Base-by-base conservation (phyloP, 2,113 vertebrate species). In the Corythoichthys intestinalis region DNA sequence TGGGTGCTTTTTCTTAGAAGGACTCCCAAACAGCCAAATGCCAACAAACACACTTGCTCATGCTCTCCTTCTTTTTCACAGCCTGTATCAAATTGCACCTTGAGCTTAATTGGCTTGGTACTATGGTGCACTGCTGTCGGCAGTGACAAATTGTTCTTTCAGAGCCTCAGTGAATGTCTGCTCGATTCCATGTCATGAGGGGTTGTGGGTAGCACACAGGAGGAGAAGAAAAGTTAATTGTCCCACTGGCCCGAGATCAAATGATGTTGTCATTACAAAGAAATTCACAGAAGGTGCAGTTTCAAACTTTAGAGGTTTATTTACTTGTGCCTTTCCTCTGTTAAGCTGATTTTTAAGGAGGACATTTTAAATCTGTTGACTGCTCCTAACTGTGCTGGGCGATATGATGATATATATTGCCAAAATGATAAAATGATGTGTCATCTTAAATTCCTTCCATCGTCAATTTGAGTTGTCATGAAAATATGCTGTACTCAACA, bases 71-170 rank as follows among this genome's bases (percentile, higher is more conserved):
- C 82, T 85, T 81, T 85, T 87, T 81, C 84, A 72, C 79, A 78
- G 79, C 88, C 87, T 79, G 83, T 86, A 92, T 93, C 87, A 65
- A 90, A 84, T 92, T 92, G 84, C 91, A 90, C 82, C 82, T 87
- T 85, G 77, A 82, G 73, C 86, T 90, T 91, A 91, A 92, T 92
- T 90, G 88, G 85, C 86, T 78, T 82, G 59, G 85, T 72, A 69
- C 85, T 91, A 90, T 86, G 89, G 88, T 90, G 88, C 35, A 20
- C 71, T 10, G 87, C 88, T 89, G 89, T 91, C 83, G 67, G 88
- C 85, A 78, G 85, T 90, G 91, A 92, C 90, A 91, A 91, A 91
- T 92, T 76, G 71, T 61, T 81, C 88, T 89, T 90, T 91, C 86
- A 90, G 75, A 77, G 80, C 72, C 73, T 78, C 41, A 6, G 78